Percentiles rank a stretch among this genome's conserved stretches.
phyloP scores from a whole-genome alignment of 2,797 vertebrate genomes.

The Semaprochilodus insignis region DNA sequence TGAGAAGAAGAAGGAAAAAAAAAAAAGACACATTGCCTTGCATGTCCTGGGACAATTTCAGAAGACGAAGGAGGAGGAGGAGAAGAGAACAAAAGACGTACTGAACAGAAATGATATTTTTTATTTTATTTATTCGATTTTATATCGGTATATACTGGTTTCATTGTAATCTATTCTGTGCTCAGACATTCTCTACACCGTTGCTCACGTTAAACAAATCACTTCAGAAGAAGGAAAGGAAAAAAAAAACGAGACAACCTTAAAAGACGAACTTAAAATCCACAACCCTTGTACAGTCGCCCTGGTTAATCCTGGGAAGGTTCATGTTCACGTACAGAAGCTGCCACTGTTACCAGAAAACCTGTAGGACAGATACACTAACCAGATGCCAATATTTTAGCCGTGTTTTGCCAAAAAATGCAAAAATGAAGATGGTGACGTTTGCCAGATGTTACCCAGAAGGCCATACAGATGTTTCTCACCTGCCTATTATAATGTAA shows the following conservation, averaged over 20 bases:
- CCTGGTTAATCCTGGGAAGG: neutral
- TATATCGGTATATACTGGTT: conserved; percentile 90
- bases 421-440: neutral
- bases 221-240: neutral
- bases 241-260: neutral
- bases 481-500: neutral
- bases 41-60: conserved; percentile 75
- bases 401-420: neutral
- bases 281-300: conserved; percentile 36
- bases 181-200: conserved; percentile 59
- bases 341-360: conserved; percentile 19
- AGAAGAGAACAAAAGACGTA: conserved; percentile 67
- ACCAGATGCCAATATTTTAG: conserved; percentile 14
- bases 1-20: conserved; percentile 24
- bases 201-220: conserved; percentile 35
- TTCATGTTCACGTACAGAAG: neutral
- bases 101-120: conserved; percentile 87
- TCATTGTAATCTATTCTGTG: conserved; percentile 73
- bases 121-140: conserved; percentile 99
- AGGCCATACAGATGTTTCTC: conserved; percentile 8
- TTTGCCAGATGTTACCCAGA: neutral
- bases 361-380: conserved; percentile 4
- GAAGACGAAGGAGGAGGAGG: conserved; percentile 48
- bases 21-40: conserved; percentile 79
- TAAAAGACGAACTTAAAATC: conserved; percentile 14